phyloP scores from a whole-genome alignment of 2,113 vertebrate genomes.

The Megalops atlanticus region DNA sequence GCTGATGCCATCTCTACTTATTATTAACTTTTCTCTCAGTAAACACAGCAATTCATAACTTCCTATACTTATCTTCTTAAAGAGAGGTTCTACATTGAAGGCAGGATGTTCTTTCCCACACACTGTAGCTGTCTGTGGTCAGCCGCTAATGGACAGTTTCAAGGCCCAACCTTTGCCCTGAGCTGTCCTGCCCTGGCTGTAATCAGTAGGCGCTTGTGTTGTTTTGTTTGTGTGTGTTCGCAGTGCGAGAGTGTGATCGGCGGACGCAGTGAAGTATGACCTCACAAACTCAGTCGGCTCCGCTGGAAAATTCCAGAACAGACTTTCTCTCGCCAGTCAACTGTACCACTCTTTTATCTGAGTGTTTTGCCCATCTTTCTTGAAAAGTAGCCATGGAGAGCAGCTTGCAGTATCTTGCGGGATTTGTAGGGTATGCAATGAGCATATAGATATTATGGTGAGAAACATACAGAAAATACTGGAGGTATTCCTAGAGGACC shows the following conservation, averaged over 20 bases:
- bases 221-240: background rate
- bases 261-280: conserved; percentile 44
- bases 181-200: background rate
- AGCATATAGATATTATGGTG: background rate
- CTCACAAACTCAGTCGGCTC: background rate
- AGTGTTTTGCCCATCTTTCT: background rate
- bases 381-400: background rate
- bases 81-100: conserved; percentile 43
- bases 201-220: background rate
- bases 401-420: background rate
- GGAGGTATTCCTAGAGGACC: background rate
- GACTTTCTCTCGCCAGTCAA: background rate
- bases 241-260: background rate
- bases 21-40: conserved; percentile 29
- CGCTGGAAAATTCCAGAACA: background rate
- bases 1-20: conserved; percentile 31
- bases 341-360: background rate
- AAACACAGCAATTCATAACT: conserved; percentile 34
- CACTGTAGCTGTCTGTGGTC: too few relatives aligned
- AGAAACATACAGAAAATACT: background rate
- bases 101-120: conserved; percentile 62
- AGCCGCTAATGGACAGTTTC: background rate
- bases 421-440: too few relatives aligned
- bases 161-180: background rate
- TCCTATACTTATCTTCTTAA: conserved; percentile 33